phyloP scores from a whole-genome alignment of 2,113 vertebrate species.

The Naja naja region DNA sequence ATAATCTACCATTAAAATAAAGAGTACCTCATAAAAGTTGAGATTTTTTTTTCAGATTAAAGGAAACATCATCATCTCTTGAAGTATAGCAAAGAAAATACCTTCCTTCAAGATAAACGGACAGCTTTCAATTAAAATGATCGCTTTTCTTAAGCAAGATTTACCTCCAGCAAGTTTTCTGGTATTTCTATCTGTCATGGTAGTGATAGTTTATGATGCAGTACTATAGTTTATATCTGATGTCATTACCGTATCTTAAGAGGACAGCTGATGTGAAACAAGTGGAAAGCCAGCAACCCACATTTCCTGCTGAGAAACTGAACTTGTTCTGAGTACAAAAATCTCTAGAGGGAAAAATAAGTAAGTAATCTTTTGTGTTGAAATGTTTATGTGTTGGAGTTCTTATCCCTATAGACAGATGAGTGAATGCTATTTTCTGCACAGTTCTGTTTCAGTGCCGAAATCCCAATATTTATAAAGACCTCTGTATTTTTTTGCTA shows the following conservation, averaged over 20 bases:
- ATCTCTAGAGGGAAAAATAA: background rate
- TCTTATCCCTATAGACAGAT: background rate
- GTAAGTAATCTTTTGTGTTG: background rate
- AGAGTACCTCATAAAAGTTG: background rate
- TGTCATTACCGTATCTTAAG: rapidly evolving
- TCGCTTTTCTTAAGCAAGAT: background rate
- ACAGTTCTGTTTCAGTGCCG: background rate
- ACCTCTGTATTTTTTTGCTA: background rate
- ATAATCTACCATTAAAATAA: background rate
- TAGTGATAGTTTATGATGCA: background rate
- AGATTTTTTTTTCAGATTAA: background rate
- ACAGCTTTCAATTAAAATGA: background rate
- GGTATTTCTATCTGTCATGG: background rate
- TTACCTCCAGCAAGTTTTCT: background rate
- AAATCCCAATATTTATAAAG: conserved; percentile 11
- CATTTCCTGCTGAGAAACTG: background rate
- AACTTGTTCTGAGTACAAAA: background rate
- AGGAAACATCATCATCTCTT: background rate
- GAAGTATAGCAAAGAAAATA: background rate
- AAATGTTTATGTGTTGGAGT: conserved; percentile 17
- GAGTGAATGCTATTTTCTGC: background rate
- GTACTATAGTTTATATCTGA: background rate
- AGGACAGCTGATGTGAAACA: background rate
- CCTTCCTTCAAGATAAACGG: background rate
- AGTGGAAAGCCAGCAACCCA: background rate